Percentiles rank a stretch among this genome's conserved stretches.
phyloP scores from a whole-genome alignment of 2,113 vertebrate genomes.

The Orientallactaga bullata region DNA sequence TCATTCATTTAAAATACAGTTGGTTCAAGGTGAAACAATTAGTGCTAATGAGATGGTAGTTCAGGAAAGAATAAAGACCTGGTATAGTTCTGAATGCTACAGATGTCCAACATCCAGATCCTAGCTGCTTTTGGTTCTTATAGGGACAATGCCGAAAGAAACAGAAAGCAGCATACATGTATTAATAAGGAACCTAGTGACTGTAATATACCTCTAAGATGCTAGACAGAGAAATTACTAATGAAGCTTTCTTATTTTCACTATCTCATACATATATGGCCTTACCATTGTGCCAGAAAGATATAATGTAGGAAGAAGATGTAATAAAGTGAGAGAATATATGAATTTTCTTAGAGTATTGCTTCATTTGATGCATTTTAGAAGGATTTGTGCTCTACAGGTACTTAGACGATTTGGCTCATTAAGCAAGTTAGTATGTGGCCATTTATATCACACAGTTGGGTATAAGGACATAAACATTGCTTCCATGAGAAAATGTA shows the following conservation, averaged over 20 bases:
- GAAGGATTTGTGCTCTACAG: constrained; percentile 24
- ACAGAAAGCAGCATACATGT: neutral
- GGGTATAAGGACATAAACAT: neutral
- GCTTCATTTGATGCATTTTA: neutral
- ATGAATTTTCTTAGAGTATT: neutral
- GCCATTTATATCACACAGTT: neutral
- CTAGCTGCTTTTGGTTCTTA: constrained; percentile 28
- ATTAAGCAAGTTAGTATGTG: constrained; percentile 54
- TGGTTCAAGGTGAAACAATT: constrained; percentile 49
- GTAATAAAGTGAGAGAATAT: neutral
- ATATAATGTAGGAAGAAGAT: neutral
- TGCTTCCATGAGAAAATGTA: constrained; percentile 30
- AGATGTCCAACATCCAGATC: constrained; percentile 18
- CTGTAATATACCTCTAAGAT: neutral
- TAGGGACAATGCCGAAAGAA: constrained; percentile 3
- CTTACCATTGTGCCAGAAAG: constrained; percentile 24
- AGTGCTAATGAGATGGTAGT: constrained; percentile 52
- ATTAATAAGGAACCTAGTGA: neutral
- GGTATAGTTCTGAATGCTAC: neutral
- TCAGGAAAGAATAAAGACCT: constrained; percentile 55
- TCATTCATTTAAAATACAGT: constrained; percentile 63
- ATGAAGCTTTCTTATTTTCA: constrained; percentile 6
- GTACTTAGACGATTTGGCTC: constrained; percentile 35
- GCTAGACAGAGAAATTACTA: neutral
- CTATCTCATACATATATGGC: neutral